Base-by-base conservation (phyloP, 2,888 invertebrate species). In the Amaurobius ferox region DNA sequence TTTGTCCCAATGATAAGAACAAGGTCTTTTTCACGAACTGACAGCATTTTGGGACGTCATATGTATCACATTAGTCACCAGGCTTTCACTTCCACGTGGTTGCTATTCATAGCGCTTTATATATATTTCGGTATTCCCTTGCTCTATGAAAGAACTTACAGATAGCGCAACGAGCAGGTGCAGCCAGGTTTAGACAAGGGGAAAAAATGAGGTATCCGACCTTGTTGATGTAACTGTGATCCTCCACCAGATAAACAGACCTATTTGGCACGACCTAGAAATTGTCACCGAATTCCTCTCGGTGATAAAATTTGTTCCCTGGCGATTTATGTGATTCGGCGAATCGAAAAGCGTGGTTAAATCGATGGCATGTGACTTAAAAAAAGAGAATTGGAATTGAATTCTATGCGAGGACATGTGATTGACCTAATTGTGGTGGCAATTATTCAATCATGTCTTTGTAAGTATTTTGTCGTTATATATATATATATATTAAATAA, bases 191-290 rank as follows among this genome's bases (percentile, higher is more conserved):
- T 55, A 32, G 23, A 66, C 2, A 23, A 62, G 70, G n/a, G 23
- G 44, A 73, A 74, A 68, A 62, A 62, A 62, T 35, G 40, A 83
- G 81, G 71, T 70, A 83, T 71, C 71, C 62, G 76, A 83, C 81
- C 81, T 83, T 83, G 81, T 76, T 73, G 73, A 55, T 73, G 80
- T 80, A 67, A 80, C 73, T 73, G 73, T 68, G 80, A 80, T 80
- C 55, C 26, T 9, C 32, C 23, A 16, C 30, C 68, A 76, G 81
- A 83, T 83, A 83, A 83, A 83, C 81, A 83, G 81, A 76, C 81
- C 81, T 71, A 83, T 83, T 83, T 83, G 81, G 81, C 81, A 83
- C n/a, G 19, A 23, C 23, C 23, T 16, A 23, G 23, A 23, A 11
- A 55, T 23, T 16, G 55, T 55, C 55, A 55, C 55, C 23, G 11